A percentile compares a stretch with the other conserved stretches of the same genome.
phyloP scores from a whole-genome alignment of 1,140 invertebrate species.

The Akabosia matsudoensis region DNA sequence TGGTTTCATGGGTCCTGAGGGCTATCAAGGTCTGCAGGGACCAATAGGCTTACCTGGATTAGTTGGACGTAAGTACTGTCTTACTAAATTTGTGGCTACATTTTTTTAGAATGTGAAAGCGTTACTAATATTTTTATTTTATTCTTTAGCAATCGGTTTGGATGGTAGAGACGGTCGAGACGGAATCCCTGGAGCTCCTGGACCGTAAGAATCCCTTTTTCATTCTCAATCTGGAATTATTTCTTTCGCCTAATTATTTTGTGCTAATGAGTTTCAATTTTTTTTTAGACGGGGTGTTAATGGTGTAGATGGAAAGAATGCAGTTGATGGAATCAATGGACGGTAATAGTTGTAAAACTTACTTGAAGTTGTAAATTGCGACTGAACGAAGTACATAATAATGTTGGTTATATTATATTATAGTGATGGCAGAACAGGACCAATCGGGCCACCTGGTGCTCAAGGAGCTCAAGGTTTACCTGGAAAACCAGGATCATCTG shows the following conservation, averaged over 20 bases:
- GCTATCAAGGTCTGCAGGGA: neutral
- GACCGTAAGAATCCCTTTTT: too few species aligned
- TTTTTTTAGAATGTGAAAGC: neutral
- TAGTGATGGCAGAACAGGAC: neutral
- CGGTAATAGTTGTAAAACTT: neutral
- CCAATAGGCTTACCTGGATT: neutral
- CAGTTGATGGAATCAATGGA: neutral
- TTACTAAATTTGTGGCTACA: neutral
- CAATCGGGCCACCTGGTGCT: neutral
- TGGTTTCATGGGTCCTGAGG: neutral
- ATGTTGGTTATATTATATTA: neutral
- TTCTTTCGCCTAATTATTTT: neutral
- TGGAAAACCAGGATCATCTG: slow-evolving; percentile 1
- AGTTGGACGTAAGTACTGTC: neutral
- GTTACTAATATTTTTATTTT: neutral
- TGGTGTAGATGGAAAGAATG: neutral
- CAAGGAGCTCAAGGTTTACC: neutral
- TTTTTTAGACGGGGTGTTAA: neutral
- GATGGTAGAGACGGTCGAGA: neutral
- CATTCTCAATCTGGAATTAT: too few species aligned
- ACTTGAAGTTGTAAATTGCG: neutral
- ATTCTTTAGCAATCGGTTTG: neutral
- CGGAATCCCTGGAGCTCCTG: neutral
- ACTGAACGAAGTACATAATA: slow-evolving; percentile 4
- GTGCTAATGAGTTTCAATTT: neutral